Percentiles rank a stretch among this genome's conserved stretches.
These are phyloP conservation scores for Drosophila pachea DNA, from an alignment of 1,140 invertebrate species.

Conservation along the genomic window DNA sequence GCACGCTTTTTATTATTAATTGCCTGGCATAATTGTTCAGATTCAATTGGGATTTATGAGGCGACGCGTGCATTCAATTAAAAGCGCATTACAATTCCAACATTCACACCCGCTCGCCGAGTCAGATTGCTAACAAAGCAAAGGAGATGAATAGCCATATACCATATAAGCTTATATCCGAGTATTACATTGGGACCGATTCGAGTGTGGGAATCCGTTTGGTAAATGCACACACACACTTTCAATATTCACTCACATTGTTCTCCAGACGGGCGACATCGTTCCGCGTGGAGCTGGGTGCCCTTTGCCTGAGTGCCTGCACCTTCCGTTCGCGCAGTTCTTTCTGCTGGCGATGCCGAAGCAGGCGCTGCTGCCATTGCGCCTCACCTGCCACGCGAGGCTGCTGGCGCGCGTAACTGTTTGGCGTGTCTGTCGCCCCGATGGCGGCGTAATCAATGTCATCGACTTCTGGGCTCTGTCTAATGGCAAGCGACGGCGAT, in stretches of 20 bases:
- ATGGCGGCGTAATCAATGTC: slow-evolving; percentile 19
- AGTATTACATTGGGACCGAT: no score
- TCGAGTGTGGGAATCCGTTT: no score
- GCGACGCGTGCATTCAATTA: slow-evolving; percentile 43
- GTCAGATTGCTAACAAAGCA: not conserved
- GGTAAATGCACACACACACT: not conserved
- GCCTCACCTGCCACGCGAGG: not conserved
- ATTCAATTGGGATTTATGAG: slow-evolving; percentile 70
- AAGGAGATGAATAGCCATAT: not conserved
- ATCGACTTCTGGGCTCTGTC: slow-evolving; percentile 6
- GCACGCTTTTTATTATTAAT: slow-evolving; percentile 63
- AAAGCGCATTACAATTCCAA: slow-evolving; percentile 23
- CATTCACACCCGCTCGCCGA: slow-evolving; percentile 9
- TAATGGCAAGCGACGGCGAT: slow-evolving; percentile 36
- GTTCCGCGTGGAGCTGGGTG: not conserved
- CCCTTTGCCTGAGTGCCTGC: slow-evolving; percentile 20
- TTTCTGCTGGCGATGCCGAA: slow-evolving; percentile 44
- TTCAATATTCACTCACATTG: slow-evolving; percentile 1
- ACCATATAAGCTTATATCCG: not conserved
- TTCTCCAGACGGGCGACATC: not conserved
- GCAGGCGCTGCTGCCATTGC: slow-evolving; percentile 3
- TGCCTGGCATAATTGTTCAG: slow-evolving; percentile 68
- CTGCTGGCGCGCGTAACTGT: not conserved
- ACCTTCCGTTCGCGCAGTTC: slow-evolving; percentile 38
- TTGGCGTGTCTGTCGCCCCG: no score